Conservation (phyloP, 2,888 invertebrate genomes). For the Drosophila demipolita region DNA sequence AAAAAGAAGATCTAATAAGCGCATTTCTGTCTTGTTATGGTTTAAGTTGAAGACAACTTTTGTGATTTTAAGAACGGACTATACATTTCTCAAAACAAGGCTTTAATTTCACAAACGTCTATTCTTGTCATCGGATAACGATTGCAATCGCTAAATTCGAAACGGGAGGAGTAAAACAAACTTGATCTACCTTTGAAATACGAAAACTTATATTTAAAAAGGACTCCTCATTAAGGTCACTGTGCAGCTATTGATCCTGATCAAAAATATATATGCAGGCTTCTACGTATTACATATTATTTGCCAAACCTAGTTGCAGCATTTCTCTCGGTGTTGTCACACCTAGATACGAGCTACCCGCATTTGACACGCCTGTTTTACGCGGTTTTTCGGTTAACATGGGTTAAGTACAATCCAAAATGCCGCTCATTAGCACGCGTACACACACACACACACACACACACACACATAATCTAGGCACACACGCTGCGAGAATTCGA, state of each 20-base stretch:
- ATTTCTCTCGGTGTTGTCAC: slow-evolving; percentile 3
- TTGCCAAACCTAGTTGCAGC: neutral
- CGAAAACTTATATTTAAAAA: too few species aligned
- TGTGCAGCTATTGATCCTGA: neutral
- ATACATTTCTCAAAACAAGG: neutral
- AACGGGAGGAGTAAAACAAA: neutral
- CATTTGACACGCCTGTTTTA: slow-evolving; percentile 58
- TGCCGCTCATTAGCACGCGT: slow-evolving; percentile 68
- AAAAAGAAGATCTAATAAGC: neutral
- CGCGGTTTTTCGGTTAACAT: slow-evolving; percentile 67
- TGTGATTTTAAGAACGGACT: neutral
- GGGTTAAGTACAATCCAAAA: slow-evolving; percentile 67
- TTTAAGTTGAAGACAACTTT: neutral
- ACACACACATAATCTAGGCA: slow-evolving; percentile 8
- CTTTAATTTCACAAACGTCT: neutral
- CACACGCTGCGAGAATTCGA: slow-evolving; percentile 34
- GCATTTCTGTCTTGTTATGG: neutral
- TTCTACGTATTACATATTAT: neutral
- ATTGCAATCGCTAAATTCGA: neutral
- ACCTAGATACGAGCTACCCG: slow-evolving; percentile 34
- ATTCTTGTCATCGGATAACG: neutral
- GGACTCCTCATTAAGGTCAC: neutral
- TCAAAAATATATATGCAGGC: neutral
- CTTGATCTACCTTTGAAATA: too few species aligned
- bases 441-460: slow-evolving; percentile 33